Conservation (phyloP, 2,113 vertebrate species). For the Barnardius zonarius region DNA sequence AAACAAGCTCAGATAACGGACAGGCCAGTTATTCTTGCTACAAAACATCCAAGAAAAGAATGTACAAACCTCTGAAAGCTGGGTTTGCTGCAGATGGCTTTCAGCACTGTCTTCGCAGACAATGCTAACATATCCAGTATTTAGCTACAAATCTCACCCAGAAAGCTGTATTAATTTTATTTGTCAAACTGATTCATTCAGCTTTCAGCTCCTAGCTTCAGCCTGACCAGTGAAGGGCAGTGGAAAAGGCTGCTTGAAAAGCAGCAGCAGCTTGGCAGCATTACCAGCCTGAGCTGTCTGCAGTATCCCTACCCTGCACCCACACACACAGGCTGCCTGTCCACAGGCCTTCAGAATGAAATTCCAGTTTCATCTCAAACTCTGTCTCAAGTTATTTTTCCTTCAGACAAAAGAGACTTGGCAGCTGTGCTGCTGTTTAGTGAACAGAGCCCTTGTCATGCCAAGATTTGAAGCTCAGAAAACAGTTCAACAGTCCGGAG, state of each 20-base stretch:
- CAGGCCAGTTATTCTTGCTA: background rate
- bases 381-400: background rate
- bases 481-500: background rate
- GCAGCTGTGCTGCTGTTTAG: background rate
- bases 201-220: background rate
- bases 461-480: background rate
- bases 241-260: background rate
- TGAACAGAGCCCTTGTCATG: background rate
- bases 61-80: background rate
- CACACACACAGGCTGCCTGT: background rate
- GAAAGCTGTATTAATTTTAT: background rate
- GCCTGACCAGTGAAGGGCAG: background rate
- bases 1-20: background rate
- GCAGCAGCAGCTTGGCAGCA: background rate
- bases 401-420: background rate
- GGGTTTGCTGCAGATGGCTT: background rate
- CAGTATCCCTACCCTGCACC: background rate
- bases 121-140: background rate
- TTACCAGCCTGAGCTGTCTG: background rate
- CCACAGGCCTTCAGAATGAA: background rate
- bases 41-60: background rate
- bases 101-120: background rate
- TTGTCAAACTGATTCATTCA: background rate
- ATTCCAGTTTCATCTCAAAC: background rate
- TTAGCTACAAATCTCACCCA: background rate